These are phyloP conservation scores for Heteropelma amictum DNA, from an alignment of 2,888 invertebrate species.

Conservation along the genomic window DNA sequence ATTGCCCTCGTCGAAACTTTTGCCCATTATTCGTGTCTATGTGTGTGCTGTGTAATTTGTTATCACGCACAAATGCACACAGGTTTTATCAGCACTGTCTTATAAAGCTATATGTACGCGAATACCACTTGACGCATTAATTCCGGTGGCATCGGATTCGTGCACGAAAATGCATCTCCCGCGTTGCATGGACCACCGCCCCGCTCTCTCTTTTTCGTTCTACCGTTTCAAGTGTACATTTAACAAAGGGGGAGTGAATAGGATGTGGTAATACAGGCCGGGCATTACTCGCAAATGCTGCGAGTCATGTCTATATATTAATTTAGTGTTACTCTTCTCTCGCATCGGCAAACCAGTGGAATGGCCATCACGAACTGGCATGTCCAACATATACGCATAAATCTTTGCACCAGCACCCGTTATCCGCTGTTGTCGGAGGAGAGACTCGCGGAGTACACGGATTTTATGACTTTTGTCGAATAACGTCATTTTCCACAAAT, in stretches of 20 bases:
- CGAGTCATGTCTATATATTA: conserved; percentile 14
- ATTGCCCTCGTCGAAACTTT: too few relatives aligned
- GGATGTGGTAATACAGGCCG: conserved; percentile 4
- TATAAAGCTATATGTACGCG: background rate
- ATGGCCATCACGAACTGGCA: conserved; percentile 24
- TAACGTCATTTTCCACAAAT: background rate
- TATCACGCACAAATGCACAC: too few relatives aligned
- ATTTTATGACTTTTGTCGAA: conserved; percentile 61
- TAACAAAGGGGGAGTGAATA: conserved; percentile 2
- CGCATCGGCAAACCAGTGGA: conserved; percentile 48
- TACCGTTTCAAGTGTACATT: conserved; percentile 20
- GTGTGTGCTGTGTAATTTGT: too few relatives aligned
- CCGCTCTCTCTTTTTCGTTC: conserved; percentile 21
- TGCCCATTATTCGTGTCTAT: too few relatives aligned
- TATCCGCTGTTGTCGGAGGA: conserved; percentile 13
- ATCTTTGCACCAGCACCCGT: conserved; percentile 42
- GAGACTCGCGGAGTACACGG: conserved; percentile 50
- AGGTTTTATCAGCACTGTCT: too few relatives aligned
- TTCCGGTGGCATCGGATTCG: background rate
- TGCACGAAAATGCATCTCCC: conserved; percentile 24
- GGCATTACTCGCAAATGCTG: conserved; percentile 30
- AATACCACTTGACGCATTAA: conserved; percentile 19
- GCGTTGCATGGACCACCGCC: background rate
- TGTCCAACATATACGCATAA: conserved; percentile 45
- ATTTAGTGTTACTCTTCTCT: conserved; percentile 40